phyloP scores from a whole-genome alignment of 1,140 invertebrate species.

The Drosophila rhopaloa region DNA sequence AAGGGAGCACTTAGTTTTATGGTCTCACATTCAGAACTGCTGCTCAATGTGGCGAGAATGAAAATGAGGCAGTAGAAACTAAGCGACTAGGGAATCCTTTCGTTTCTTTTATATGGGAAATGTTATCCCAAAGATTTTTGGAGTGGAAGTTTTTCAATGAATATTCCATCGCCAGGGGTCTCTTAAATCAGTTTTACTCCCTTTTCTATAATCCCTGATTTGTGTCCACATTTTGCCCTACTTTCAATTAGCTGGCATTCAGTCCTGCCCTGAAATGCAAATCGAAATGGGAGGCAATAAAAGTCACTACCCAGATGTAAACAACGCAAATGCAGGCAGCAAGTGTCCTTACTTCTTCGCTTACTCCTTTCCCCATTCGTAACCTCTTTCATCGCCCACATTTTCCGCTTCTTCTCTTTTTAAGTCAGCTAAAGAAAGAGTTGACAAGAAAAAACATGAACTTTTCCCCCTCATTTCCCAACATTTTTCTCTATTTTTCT shows the following conservation, averaged over 20 bases:
- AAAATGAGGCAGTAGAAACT: conserved; percentile 26
- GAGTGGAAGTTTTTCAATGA: background rate
- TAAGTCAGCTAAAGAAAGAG: conserved; percentile 7
- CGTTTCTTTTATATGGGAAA: background rate
- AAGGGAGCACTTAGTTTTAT: conserved; percentile 67
- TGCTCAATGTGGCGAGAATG: conserved; percentile 58
- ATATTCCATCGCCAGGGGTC: background rate
- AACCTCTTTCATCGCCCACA: background rate
- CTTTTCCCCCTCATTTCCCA: background rate
- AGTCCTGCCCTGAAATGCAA: conserved; percentile 33
- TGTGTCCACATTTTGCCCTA: background rate
- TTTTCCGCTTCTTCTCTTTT: background rate
- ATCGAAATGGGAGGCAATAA: conserved; percentile 42
- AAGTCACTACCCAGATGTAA: conserved; percentile 53
- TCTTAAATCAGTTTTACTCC: background rate
- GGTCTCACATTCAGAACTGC: conserved; percentile 39
- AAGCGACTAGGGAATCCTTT: background rate
- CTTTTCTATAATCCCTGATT: background rate
- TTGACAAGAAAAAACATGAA: conserved; percentile 20
- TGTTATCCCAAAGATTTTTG: background rate
- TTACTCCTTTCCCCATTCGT: background rate
- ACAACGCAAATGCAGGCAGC: conserved; percentile 20
- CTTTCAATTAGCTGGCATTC: conserved; percentile 1
- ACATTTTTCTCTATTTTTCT: background rate
- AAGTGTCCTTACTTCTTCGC: conserved; percentile 10